Percentiles rank a stretch among this genome's conserved stretches.
phyloP scores from a whole-genome alignment of 1,140 invertebrate species.

The Trissolcus basalis region DNA sequence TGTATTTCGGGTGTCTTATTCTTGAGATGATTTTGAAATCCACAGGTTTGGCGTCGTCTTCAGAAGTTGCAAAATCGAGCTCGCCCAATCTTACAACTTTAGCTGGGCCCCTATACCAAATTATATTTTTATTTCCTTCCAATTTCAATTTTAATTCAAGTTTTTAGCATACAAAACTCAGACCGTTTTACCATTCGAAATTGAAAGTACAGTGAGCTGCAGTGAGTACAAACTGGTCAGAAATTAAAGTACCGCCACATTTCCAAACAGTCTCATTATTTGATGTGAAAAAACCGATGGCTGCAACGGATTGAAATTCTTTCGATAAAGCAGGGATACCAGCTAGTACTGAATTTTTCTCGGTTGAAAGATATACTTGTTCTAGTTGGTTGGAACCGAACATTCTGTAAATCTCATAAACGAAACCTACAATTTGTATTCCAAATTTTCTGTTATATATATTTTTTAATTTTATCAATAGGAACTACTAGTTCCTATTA shows the following conservation, averaged over 20 bases:
- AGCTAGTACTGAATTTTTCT: no score
- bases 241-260: constrained; percentile 77
- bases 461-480: no score
- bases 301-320: no score
- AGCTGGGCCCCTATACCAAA: constrained; percentile 43
- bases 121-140: not conserved
- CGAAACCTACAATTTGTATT: no score
- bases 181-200: not conserved
- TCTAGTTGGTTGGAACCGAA: no score
- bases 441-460: no score
- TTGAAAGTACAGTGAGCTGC: constrained; percentile 74
- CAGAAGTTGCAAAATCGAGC: constrained; percentile 72
- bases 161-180: no score
- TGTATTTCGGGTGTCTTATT: constrained; percentile 76
- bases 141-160: constrained; percentile 9
- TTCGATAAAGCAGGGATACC: no score
- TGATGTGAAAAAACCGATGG: constrained; percentile 61
- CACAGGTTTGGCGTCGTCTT: constrained; percentile 70
- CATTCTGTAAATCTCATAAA: no score
- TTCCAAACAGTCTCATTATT: no score
- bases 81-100: constrained; percentile 76
- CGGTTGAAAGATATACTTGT: no score
- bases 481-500: no score
- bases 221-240: constrained; percentile 73
- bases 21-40: constrained; percentile 70